Evolutionary conservation across 2,113 vertebrate species (phyloP), one percentile per base, ranked within the genome.

Genomic region (Chlorodrepanis virens): DNA sequence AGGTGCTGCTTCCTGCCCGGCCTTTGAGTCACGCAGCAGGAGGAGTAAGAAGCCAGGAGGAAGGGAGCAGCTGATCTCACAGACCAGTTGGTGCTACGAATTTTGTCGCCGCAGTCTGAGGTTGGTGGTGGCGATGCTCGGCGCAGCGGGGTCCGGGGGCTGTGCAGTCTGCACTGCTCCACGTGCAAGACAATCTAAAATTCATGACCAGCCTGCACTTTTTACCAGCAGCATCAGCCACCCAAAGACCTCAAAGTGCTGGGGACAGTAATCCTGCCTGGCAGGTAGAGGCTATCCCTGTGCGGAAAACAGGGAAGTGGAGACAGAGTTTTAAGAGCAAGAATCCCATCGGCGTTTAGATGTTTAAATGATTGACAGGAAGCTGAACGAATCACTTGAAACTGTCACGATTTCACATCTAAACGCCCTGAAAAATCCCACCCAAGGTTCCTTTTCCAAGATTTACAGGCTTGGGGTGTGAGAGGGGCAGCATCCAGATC

Each of bases 141-240:
- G 93, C 25, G 10, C 93, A 40, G 69, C 14, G 19, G 89, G 94
- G 86, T 70, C 81, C 20, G 4, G 82, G 93, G 83, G 78, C 96
- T 91, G 28, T 85, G 16, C 69, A 85, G 64, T 78, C 68, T 44
- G 87, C 60, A 35, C 59, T 14, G 74, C 89, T 44, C 3, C 14
- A 89, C 22, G 78, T 97, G 91, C 92, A 94, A 97, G 97, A 72
- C 97, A 96, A 97, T 95, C 97, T 97, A 96, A n/a, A 54, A 91
- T 92, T 87, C 95, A 5, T 93, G 83, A 95, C 53, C 45, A 96
- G 94, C 92, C 93, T 95, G 92, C 96, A 97, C 93, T 98, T 97
- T 88, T 70, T 64, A 59, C 33, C 5, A 5, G 76, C 83, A 59
- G 79, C 25, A 1, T 40, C 75, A 80, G 72, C 71, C 68, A 65